A percentile compares a stretch with the other conserved stretches of the same genome.
These are phyloP conservation scores for Desmodus rotundus DNA, from an alignment of 2,113 vertebrate species.

Conservation along the genomic window DNA sequence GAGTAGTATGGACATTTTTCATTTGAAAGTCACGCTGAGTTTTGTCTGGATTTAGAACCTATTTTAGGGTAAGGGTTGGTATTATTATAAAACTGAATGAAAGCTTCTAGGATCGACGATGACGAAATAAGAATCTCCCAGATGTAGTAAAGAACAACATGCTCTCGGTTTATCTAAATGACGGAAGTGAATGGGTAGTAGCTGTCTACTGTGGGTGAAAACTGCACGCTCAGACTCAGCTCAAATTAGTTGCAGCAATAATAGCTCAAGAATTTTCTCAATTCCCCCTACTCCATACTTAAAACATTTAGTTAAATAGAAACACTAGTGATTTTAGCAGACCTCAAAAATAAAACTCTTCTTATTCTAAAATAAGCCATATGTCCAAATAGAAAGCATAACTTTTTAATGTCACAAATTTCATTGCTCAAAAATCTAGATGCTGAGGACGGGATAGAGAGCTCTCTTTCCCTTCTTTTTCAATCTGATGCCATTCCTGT, in stretches of 20 bases:
- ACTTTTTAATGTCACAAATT: not conserved
- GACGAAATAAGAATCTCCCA: not conserved
- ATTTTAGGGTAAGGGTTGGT: not conserved
- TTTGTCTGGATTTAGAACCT: not conserved
- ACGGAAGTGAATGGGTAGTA: not conserved
- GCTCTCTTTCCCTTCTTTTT: not conserved
- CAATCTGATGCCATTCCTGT: not conserved
- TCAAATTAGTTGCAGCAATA: not conserved
- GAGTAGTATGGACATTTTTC: not conserved
- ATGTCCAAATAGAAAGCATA: not conserved
- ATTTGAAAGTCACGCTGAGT: not conserved
- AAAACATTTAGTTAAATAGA: not conserved
- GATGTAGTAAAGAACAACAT: not conserved
- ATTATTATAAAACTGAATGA: slow-evolving; percentile 23
- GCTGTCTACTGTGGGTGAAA: not conserved
- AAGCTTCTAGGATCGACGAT: not conserved
- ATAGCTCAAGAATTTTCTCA: not conserved
- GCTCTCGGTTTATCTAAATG: not conserved
- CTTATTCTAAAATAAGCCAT: not conserved
- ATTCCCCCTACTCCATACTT: not conserved
- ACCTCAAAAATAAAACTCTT: not conserved
- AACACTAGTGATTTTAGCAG: not conserved
- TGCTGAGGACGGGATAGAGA: not conserved
- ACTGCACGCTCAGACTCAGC: not conserved
- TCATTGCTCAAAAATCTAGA: not conserved